Base-by-base conservation (phyloP, 2,888 invertebrate species). In the Adelognathus sp. region DNA sequence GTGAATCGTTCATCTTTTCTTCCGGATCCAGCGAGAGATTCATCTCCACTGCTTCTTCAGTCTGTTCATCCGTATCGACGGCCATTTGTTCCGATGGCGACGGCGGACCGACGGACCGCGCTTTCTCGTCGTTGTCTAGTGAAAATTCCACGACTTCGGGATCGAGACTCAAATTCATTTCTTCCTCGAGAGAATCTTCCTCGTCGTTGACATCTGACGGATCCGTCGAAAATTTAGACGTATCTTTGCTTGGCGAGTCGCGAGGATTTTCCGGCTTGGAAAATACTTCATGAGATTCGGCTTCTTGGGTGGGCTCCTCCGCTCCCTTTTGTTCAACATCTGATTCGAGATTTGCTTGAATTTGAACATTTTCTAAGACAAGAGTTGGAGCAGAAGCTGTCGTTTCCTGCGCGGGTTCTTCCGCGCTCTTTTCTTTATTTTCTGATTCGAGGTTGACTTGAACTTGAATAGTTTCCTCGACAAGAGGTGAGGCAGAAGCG, bases 21-120 rank as follows among this genome's bases (percentile, higher is more conserved):
- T 86, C 81, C 3, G 70, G 61, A 14, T 83, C 81, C 41, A 81
- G 54, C 18, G 82, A 77, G 69, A 83, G 74, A 79, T 79, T 79
- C 54, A 80, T 73, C 16, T 76, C 77, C 1, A 70, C 44, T 24
- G 71, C 36, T 41, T 76, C 66, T 33, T 79, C 79, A 2, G 18
- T 73, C 31, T 80, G 75, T 27, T 75, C 64, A 33, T 71, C 66
- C 9, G 36, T 11, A 0, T 75, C 71, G 3, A 36, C 24, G 18
- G 16, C n/a, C n/a, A 39, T 56, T 27, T 33, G 27, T 21, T 70
- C 58, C 4, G 46, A 24, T n/a, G 24, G 4, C 4, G 54, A 16
- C 7, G 31, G 50, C 16, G 29, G 56, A n/a, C 3, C 14, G 16
- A 29, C 9, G 16, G 21, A 31, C 16, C 54, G 39, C 1, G 29